phyloP scores from a whole-genome alignment of 2,888 invertebrate genomes.

The Bembecia ichneumoniformis region DNA sequence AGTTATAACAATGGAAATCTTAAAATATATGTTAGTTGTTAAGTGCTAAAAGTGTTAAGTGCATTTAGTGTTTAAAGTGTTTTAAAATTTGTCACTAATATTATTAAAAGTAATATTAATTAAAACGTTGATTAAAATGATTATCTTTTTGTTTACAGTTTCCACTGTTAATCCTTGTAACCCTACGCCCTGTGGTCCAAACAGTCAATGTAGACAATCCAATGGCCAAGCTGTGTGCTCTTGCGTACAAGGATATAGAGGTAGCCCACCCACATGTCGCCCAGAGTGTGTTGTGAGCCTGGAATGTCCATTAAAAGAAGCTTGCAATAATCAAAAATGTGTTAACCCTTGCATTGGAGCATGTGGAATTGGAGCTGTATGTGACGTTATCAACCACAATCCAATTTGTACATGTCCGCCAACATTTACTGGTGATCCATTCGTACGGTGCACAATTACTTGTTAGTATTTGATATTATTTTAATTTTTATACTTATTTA shows the following conservation, averaged over 20 bases:
- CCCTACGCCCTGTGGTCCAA: conserved; percentile 85
- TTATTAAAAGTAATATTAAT: no score
- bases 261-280: conserved; percentile 82
- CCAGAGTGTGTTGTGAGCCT: conserved; percentile 84
- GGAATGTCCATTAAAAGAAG: conserved; percentile 79
- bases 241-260: conserved; percentile 79
- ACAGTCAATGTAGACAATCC: conserved; percentile 80
- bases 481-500: neutral
- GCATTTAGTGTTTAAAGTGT: no score
- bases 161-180: conserved; percentile 75
- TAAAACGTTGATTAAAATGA: no score
- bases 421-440: conserved; percentile 85
- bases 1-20: neutral
- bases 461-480: conserved; percentile 29
- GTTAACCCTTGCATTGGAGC: conserved; percentile 83
- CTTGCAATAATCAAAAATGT: conserved; percentile 83
- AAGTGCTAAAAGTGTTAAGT: no score
- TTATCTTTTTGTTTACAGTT: conserved; percentile 27
- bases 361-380: conserved; percentile 81
- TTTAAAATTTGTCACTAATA: no score
- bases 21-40: neutral
- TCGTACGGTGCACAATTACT: conserved; percentile 75
- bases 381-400: conserved; percentile 82
- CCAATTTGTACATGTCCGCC: conserved; percentile 82
- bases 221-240: conserved; percentile 81